A percentile compares a stretch with the other conserved stretches of the same genome.
phyloP scores from a whole-genome alignment of 2,888 invertebrate species.

The Eudemis profundana region DNA sequence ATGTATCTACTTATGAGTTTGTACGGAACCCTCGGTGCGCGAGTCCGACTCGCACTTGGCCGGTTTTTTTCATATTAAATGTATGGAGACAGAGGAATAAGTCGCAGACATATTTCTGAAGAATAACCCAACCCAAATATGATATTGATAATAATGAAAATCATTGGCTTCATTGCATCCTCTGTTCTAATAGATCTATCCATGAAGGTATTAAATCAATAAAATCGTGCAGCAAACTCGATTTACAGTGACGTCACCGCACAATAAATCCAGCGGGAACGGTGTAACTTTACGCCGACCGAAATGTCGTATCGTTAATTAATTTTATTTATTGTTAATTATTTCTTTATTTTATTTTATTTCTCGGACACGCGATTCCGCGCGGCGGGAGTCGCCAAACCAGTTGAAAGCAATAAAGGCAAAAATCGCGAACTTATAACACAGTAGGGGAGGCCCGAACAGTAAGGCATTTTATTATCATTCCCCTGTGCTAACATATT shows the following conservation, averaged over 20 bases:
- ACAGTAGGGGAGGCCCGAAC: not conserved
- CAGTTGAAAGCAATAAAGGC: constrained; percentile 62
- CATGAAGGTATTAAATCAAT: constrained; percentile 1
- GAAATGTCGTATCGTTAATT: constrained; percentile 69
- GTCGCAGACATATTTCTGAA: too few species aligned
- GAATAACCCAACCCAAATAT: too few species aligned
- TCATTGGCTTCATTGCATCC: too few species aligned
- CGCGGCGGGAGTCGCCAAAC: constrained; percentile 67
- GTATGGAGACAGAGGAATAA: too few species aligned
- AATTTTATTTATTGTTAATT: constrained; percentile 75
- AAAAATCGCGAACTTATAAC: constrained; percentile 48
- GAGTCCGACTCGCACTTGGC: too few species aligned
- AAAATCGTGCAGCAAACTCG: not conserved
- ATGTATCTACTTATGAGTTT: too few species aligned
- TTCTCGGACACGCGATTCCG: constrained; percentile 47
- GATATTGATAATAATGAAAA: not conserved
- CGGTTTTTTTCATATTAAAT: too few species aligned
- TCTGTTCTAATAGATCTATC: not conserved
- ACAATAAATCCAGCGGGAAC: constrained; percentile 45
- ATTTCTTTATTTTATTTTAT: constrained; percentile 43
- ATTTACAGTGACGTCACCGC: constrained; percentile 18
- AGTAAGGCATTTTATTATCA: not conserved
- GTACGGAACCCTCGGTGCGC: too few species aligned
- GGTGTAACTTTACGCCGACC: constrained; percentile 71
- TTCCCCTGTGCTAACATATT: too few species aligned